Conservation (phyloP, 92 coral and sea anemone genomes). For the Porites evermanni region DNA sequence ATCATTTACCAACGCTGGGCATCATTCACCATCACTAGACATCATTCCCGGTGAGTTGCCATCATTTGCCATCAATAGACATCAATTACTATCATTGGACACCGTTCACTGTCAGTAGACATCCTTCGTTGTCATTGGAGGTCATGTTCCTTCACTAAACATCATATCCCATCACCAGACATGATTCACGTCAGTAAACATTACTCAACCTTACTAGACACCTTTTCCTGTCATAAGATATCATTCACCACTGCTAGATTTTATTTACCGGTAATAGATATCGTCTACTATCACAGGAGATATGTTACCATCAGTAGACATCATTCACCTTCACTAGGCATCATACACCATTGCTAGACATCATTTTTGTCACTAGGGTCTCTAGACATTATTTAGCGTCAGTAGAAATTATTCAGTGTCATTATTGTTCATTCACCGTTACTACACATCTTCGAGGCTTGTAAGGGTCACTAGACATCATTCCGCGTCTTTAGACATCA, state of each 20-base stretch:
- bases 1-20: neutral
- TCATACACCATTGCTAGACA: conserved; percentile 6
- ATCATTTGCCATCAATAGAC: conserved; percentile 4
- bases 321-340: conserved; percentile 4
- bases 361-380: conserved; percentile 18
- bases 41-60: neutral
- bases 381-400: neutral
- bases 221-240: no score
- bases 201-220: conserved; percentile 11
- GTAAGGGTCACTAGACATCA: neutral
- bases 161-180: neutral
- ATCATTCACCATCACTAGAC: neutral
- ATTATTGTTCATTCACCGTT: neutral
- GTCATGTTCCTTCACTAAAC: neutral
- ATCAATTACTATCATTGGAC: neutral
- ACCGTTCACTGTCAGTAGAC: neutral
- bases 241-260: no score
- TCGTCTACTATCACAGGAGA: neutral
- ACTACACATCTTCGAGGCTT: neutral
- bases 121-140: neutral
- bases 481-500: neutral
- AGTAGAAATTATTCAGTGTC: neutral
- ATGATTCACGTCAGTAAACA: neutral
- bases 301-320: conserved; percentile 1
- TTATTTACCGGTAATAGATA: no score